Percentiles rank a stretch among this genome's conserved stretches.
These are phyloP conservation scores for Sarcophaga caerulescens DNA, from an alignment of 2,888 invertebrate species.

Conservation along the genomic window DNA sequence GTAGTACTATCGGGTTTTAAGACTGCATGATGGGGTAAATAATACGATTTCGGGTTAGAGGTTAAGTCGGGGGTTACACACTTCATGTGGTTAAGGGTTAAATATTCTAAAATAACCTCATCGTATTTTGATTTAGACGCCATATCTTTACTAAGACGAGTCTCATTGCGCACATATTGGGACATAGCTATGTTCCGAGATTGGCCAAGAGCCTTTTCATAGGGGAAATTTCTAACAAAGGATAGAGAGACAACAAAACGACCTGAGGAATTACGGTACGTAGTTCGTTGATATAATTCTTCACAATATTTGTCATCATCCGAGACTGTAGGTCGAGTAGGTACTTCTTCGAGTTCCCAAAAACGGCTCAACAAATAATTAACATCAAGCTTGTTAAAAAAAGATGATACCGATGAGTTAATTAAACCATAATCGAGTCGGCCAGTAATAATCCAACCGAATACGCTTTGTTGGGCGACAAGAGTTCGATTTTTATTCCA, in stretches of 20 bases:
- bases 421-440: neutral
- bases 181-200: neutral
- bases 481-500: neutral
- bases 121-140: neutral
- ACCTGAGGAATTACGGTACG: neutral
- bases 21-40: neutral
- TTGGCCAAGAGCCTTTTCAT: too few relatives aligned
- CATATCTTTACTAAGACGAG: neutral
- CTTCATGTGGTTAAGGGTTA: neutral
- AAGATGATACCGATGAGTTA: neutral
- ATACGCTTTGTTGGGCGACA: neutral
- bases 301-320: conserved; percentile 9
- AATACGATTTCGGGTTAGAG: neutral
- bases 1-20: too few relatives aligned
- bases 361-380: neutral
- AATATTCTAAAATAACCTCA: neutral
- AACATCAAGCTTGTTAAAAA: neutral
- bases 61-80: neutral
- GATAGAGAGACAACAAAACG: neutral
- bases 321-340: neutral
- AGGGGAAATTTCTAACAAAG: too few relatives aligned
- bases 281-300: neutral
- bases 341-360: conserved; percentile 5
- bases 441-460: neutral
- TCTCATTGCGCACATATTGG: neutral